phyloP scores from a whole-genome alignment of 2,797 vertebrate genomes.

The Calcarius lapponicus region DNA sequence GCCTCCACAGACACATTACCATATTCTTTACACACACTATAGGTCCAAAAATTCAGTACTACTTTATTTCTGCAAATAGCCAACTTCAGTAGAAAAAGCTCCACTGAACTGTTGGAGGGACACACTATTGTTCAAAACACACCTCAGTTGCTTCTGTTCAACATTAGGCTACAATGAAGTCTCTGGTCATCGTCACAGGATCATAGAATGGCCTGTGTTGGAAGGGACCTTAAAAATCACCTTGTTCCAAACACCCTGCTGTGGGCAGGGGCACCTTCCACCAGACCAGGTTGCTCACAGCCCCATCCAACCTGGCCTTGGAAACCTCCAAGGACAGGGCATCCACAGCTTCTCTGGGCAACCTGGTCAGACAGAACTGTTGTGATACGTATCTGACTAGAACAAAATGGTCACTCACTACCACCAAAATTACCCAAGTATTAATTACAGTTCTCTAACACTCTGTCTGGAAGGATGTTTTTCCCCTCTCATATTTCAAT shows the following conservation, averaged over 20 bases:
- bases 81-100: neutral
- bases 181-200: neutral
- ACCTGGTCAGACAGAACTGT: neutral
- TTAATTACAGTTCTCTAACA: neutral
- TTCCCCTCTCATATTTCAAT: neutral
- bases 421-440: neutral
- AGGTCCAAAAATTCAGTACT: neutral
- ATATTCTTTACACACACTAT: neutral
- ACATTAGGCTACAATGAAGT: neutral
- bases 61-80: neutral
- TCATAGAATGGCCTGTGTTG: neutral
- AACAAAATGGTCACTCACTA: neutral
- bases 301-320: neutral
- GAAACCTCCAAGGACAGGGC: neutral
- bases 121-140: neutral
- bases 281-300: neutral
- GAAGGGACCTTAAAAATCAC: neutral
- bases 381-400: neutral
- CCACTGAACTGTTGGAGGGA: neutral
- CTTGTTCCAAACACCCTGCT: neutral
- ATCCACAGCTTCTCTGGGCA: neutral
- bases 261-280: neutral
- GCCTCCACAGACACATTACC: neutral
- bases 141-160: neutral
- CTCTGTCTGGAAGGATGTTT: neutral